Conservation (phyloP, 1,140 invertebrate genomes). For the Glossosoma conforme region DNA sequence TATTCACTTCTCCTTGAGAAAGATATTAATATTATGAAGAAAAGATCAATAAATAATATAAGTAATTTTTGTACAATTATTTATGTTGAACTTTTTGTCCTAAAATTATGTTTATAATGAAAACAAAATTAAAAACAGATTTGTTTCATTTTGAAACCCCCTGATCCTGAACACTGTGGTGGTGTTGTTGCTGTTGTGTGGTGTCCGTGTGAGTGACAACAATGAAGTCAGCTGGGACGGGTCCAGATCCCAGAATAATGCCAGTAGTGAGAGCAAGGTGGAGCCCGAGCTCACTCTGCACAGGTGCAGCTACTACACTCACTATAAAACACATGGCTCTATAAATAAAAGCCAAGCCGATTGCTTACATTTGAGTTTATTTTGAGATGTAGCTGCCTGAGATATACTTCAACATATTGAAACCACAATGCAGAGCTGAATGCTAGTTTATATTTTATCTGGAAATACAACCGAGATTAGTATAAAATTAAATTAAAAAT, state of each 20-base stretch:
- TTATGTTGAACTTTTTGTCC: too few relatives aligned
- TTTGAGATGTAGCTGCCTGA: slow-evolving; percentile 19
- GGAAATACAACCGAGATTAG: slow-evolving; percentile 54
- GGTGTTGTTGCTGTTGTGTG: too few relatives aligned
- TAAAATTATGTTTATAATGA: too few relatives aligned
- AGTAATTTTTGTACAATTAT: neutral
- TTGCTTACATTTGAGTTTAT: slow-evolving; percentile 25
- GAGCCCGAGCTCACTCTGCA: neutral
- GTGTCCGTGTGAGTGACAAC: too few relatives aligned
- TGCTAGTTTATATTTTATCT: slow-evolving; percentile 52
- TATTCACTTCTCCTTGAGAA: too few relatives aligned
- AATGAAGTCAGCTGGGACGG: too few relatives aligned
- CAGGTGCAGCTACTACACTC: neutral
- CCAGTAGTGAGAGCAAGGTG: neutral
- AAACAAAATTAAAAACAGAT: too few relatives aligned
- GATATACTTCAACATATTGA: slow-evolving; percentile 31
- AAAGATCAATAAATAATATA: slow-evolving; percentile 1
- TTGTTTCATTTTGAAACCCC: too few relatives aligned
- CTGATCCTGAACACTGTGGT: too few relatives aligned
- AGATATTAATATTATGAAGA: neutral
- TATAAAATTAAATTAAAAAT: slow-evolving; percentile 55
- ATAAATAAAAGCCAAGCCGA: slow-evolving; percentile 22
- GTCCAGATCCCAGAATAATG: too few relatives aligned
- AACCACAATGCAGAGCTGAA: slow-evolving; percentile 52
- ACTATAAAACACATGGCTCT: slow-evolving; percentile 22